Base-by-base conservation (phyloP, 2,888 invertebrate genomes). In the Griposia aprilina region DNA sequence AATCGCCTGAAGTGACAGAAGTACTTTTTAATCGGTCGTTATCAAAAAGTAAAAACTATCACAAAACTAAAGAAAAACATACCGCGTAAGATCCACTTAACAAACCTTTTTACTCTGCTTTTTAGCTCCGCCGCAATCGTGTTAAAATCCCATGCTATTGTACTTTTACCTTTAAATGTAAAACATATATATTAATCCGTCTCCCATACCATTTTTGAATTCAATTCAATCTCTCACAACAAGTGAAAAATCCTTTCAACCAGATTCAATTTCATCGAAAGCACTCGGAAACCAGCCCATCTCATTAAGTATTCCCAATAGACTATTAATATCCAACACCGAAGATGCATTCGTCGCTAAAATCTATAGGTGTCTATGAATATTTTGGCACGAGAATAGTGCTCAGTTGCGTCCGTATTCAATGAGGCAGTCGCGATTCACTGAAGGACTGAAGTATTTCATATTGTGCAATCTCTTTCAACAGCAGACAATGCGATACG, bases 401-500 rank as follows among this genome's bases (percentile, higher is more conserved):
- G 65, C 76, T 77, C 74, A 89, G 90, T 87, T 90, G 88, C 91
- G 91, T 88, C 88, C 91, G 93, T 92, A 95, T 96, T 95, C 95
- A 95, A 94, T 94, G 94, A 95, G 92, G 93, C 92, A 93, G 92
- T 90, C 92, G 93, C 93, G 93, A 93, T 94, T 94, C 93, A 93
- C 17, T 36, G 26, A 55, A 76, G 72, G 91, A 91, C 93, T 92
- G 95, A 94, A 95, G 94, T 94, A 96, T 96, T 96, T 95, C 95
- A 95, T 96, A 95, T 94, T 94, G 93, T 93, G 94, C 95, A 94
- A 94, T 94, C 95, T 95, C 96, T 96, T 96, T 96, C 94, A 94
- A 91, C 77, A 80, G 87, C 95, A 95, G 94, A 97, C 96, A 96
- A 96, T 96, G 93, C 83, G 80, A 80, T 84, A 89, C 84, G 89